Percentiles rank a stretch among this genome's conserved stretches.
phyloP scores from a whole-genome alignment of 2,797 vertebrate species.

The Urophycis tenuis region DNA sequence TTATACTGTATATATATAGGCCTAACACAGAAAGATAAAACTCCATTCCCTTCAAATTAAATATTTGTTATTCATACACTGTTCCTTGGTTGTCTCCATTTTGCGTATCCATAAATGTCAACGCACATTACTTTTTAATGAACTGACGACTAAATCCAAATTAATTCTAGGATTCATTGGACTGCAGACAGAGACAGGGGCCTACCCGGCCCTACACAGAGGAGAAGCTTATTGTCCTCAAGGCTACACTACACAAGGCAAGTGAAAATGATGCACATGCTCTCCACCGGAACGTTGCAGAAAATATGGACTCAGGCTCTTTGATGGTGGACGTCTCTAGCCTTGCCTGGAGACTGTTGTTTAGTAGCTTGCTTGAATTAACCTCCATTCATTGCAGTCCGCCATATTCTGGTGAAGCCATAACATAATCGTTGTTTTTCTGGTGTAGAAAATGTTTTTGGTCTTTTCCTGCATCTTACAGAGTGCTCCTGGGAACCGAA shows the following conservation, averaged over 20 bases:
- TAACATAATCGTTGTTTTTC: not conserved
- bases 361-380: not conserved
- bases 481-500: conserved; percentile 37
- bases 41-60: not conserved
- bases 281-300: not conserved
- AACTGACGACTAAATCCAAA: not conserved
- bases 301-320: not conserved
- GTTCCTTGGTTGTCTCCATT: not conserved
- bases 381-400: not conserved
- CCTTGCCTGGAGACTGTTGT: not conserved
- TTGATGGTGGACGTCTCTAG: not conserved
- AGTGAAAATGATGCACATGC: not conserved
- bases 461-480: conserved; percentile 35
- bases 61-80: not conserved
- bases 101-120: not conserved
- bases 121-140: not conserved
- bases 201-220: not conserved
- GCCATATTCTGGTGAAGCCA: not conserved
- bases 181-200: not conserved
- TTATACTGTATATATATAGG: not conserved
- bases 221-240: not conserved
- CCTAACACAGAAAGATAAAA: not conserved
- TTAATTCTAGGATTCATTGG: not conserved
- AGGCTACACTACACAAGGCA: not conserved
- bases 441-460: not conserved